A percentile compares a stretch with the other conserved stretches of the same genome.
These are phyloP conservation scores for Tachuris rubrigastra DNA, from an alignment of 2,113 vertebrate species.

Conservation along the genomic window DNA sequence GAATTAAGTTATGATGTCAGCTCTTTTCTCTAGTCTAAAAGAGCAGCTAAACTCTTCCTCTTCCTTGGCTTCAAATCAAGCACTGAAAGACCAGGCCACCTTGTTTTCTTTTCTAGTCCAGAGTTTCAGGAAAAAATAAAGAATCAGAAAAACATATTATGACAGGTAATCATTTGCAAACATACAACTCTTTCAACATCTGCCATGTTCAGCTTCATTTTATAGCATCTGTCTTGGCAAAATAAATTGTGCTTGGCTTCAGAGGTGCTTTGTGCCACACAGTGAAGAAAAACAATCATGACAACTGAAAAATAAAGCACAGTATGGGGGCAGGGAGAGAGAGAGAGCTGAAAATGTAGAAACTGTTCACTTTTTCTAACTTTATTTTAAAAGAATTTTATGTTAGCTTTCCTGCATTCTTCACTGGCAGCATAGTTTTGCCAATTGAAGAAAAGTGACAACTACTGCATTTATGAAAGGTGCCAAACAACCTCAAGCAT, in stretches of 20 bases:
- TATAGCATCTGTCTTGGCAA: constrained; percentile 65
- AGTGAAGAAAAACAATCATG: constrained; percentile 54
- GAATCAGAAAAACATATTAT: constrained; percentile 52
- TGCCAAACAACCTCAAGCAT: constrained; percentile 61
- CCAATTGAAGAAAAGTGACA: constrained; percentile 59
- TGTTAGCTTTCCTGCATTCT: constrained; percentile 28
- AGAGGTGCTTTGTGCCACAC: constrained; percentile 27
- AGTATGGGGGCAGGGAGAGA: not conserved
- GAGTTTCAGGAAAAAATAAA: constrained; percentile 3
- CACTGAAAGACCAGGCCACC: constrained; percentile 7
- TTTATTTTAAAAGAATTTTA: constrained; percentile 38
- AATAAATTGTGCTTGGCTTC: constrained; percentile 65
- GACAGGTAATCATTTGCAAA: constrained; percentile 73
- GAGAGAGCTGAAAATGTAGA: not conserved
- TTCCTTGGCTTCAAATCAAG: constrained; percentile 12
- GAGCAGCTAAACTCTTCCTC: not conserved
- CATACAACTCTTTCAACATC: constrained; percentile 68
- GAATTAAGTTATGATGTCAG: not conserved
- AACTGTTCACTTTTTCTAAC: not conserved
- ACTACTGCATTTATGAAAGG: constrained; percentile 27
- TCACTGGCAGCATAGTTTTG: constrained; percentile 12
- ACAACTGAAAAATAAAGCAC: constrained; percentile 61
- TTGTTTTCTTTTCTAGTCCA: constrained; percentile 11
- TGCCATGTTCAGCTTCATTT: constrained; percentile 62
- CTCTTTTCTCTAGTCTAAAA: not conserved